These are phyloP conservation scores for Anagrus nilaparvatae DNA, from an alignment of 1,140 invertebrate genomes.

Conservation along the genomic window DNA sequence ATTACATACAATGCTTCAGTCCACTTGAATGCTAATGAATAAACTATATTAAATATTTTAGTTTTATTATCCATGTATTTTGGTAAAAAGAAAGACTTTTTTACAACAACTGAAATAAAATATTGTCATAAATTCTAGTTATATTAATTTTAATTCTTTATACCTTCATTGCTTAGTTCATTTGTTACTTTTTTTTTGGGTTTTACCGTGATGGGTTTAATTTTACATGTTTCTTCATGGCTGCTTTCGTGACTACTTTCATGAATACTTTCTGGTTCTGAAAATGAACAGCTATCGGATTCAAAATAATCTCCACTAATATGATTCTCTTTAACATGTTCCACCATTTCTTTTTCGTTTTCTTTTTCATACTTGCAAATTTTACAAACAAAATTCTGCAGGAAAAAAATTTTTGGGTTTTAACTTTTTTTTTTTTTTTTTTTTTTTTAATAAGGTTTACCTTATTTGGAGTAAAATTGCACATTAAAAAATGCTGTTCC, in stretches of 20 bases:
- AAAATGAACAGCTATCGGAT: slow-evolving; percentile 11
- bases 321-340: slow-evolving; percentile 27
- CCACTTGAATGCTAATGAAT: slow-evolving; percentile 26
- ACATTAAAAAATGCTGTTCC: slow-evolving; percentile 25
- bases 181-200: slow-evolving; percentile 10
- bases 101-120: slow-evolving; percentile 12
- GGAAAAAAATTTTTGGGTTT: not conserved
- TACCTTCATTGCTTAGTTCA: slow-evolving; percentile 11
- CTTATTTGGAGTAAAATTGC: slow-evolving; percentile 28
- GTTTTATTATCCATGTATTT: slow-evolving; percentile 6
- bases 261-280: slow-evolving; percentile 21
- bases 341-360: slow-evolving; percentile 20
- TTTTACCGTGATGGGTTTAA: slow-evolving; percentile 2
- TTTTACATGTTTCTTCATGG: slow-evolving; percentile 12
- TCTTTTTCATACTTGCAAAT: slow-evolving; percentile 27
- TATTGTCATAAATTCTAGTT: slow-evolving; percentile 9
- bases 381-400: slow-evolving; percentile 29
- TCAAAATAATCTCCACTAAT: slow-evolving; percentile 7
- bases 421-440: slow-evolving; percentile 1
- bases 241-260: slow-evolving; percentile 11
- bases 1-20: slow-evolving; percentile 35
- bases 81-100: slow-evolving; percentile 19
- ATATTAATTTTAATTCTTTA: slow-evolving; percentile 17
- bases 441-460: slow-evolving; percentile 13
- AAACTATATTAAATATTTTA: slow-evolving; percentile 11